Conservation (phyloP, 2,888 invertebrate genomes). For the Helicoverpa assulta region DNA sequence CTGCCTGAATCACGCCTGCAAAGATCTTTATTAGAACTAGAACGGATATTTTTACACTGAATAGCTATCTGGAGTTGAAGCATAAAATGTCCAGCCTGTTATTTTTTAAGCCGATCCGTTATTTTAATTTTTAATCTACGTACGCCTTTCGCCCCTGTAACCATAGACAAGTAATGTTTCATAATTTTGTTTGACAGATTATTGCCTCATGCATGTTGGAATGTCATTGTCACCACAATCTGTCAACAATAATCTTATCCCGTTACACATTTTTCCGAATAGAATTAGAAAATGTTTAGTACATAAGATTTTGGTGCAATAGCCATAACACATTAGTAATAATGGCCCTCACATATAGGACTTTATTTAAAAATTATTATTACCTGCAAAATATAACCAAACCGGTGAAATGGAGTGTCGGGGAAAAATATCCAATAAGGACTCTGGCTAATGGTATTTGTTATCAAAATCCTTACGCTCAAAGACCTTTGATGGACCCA, state of each 20-base stretch:
- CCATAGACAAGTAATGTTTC: not conserved
- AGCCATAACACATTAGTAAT: slow-evolving; percentile 42
- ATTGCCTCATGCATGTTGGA: not conserved
- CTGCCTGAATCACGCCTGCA: too few species aligned
- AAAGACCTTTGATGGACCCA: slow-evolving; percentile 56
- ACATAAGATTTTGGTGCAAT: slow-evolving; percentile 57
- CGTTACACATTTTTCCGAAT: slow-evolving; percentile 43
- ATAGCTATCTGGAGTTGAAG: too few species aligned
- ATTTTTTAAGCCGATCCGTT: too few species aligned
- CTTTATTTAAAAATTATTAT: slow-evolving; percentile 75
- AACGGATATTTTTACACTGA: too few species aligned
- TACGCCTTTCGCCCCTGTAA: not conserved
- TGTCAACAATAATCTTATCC: slow-evolving; percentile 42
- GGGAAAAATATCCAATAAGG: slow-evolving; percentile 71
- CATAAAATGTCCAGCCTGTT: too few species aligned
- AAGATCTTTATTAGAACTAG: too few species aligned
- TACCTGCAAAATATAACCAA: slow-evolving; percentile 75
- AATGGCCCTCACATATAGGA: slow-evolving; percentile 82
- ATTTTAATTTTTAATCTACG: too few species aligned
- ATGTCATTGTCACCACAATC: slow-evolving; percentile 20
- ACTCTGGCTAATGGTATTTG: slow-evolving; percentile 74
- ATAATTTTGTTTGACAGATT: slow-evolving; percentile 1
- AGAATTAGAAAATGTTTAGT: slow-evolving; percentile 62
- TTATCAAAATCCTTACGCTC: slow-evolving; percentile 67
- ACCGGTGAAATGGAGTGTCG: slow-evolving; percentile 78